Percentiles rank a stretch among this genome's conserved stretches.
Evolutionary conservation across 2,797 vertebrate species (phyloP).

Genomic region (Adelosebastes latens): DNA sequence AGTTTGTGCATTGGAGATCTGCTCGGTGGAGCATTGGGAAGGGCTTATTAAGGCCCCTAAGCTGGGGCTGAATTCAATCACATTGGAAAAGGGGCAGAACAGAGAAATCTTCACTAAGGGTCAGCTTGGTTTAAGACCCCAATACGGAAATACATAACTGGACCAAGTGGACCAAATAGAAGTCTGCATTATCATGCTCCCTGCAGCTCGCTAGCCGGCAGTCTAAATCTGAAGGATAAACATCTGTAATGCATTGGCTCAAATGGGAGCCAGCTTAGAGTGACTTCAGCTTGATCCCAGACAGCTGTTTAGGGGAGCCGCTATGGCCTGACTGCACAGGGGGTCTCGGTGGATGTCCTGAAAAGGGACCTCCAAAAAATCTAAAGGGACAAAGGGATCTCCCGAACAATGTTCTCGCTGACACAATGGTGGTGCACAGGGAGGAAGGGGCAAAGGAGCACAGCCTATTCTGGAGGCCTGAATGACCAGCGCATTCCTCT

Average conservation of each 20-base stretch:
- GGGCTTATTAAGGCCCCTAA: slow-evolving; percentile 67
- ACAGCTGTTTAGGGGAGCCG: slow-evolving; percentile 78
- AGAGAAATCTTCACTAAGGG: slow-evolving; percentile 62
- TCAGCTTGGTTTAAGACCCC: slow-evolving; percentile 64
- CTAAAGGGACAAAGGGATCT: slow-evolving; percentile 78
- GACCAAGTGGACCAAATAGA: slow-evolving; percentile 38
- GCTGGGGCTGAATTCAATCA: slow-evolving; percentile 71
- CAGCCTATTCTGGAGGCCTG: slow-evolving; percentile 68
- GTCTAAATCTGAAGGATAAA: slow-evolving; percentile 73
- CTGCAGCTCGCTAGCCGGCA: slow-evolving; percentile 38
- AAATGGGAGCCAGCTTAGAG: slow-evolving; percentile 72
- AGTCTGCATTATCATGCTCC: slow-evolving; percentile 51
- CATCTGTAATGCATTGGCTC: slow-evolving; percentile 79
- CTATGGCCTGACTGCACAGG: slow-evolving; percentile 67
- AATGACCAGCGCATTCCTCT: slow-evolving; percentile 82
- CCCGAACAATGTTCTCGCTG: slow-evolving; percentile 76
- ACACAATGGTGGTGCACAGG: slow-evolving; percentile 75
- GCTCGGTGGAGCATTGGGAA: slow-evolving; percentile 58
- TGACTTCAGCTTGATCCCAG: slow-evolving; percentile 78
- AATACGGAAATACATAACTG: slow-evolving; percentile 62
- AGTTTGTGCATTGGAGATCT: slow-evolving; percentile 74
- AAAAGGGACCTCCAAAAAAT: slow-evolving; percentile 78
- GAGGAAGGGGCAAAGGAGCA: slow-evolving; percentile 78
- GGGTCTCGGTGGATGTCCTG: slow-evolving; percentile 71
- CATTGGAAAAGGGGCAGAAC: slow-evolving; percentile 51